These are phyloP conservation scores for Corythornis vintsioides DNA, from an alignment of 2,113 vertebrate species.

Conservation along the genomic window DNA sequence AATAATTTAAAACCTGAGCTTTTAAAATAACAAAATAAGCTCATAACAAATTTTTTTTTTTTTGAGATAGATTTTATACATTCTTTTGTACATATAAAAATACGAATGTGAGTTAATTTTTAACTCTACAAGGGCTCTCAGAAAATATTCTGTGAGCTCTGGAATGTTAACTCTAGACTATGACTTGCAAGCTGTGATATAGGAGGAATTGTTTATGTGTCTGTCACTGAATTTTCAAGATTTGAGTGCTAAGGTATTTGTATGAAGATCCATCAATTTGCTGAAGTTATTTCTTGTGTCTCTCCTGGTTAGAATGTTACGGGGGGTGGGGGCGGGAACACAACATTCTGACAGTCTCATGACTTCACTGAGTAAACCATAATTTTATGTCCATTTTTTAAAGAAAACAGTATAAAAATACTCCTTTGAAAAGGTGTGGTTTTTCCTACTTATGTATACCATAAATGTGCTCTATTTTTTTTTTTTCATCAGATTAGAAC, in stretches of 20 bases:
- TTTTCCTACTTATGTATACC: background rate
- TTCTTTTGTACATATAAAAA: background rate
- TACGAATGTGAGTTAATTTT: background rate
- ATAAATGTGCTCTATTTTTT: background rate
- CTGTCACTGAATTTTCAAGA: conserved; percentile 34
- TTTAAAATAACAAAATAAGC: conserved; percentile 46
- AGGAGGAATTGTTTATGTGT: background rate
- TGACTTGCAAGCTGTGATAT: conserved; percentile 32
- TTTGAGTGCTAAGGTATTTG: background rate
- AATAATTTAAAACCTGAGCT: conserved; percentile 41
- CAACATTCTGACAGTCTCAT: background rate
- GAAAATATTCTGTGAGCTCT: background rate
- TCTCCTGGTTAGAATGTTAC: background rate
- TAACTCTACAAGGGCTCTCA: background rate
- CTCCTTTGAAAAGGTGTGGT: background rate
- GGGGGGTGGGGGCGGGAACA: too few relatives aligned
- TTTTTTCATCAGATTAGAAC: background rate
- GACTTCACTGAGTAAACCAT: background rate
- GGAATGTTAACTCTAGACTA: conserved; percentile 1
- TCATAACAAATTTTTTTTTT: background rate
- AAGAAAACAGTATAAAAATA: background rate
- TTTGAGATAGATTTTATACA: background rate
- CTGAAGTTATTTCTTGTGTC: background rate
- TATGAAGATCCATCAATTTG: background rate
- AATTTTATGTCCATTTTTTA: background rate